These are phyloP conservation scores for Asobara japonica DNA, from an alignment of 1,140 invertebrate genomes.

Conservation along the genomic window DNA sequence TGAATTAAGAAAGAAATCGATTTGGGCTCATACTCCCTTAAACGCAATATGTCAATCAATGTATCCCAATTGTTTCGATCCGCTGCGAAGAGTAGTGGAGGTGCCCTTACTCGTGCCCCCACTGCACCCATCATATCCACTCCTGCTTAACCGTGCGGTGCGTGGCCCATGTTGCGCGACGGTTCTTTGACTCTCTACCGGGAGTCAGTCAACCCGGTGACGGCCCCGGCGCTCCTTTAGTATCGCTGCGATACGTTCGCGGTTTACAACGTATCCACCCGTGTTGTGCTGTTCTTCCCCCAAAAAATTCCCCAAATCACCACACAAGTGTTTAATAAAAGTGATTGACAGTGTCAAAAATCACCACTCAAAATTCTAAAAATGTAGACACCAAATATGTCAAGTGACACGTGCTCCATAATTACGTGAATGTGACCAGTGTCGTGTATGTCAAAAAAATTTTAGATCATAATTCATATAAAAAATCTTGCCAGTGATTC, in stretches of 20 bases:
- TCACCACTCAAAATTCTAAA: neutral
- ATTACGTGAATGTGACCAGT: neutral
- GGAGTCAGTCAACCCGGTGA: slow-evolving; percentile 63
- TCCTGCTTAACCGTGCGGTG: slow-evolving; percentile 41
- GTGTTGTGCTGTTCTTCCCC: neutral
- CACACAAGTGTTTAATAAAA: too few relatives aligned
- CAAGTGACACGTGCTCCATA: neutral
- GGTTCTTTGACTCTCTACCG: slow-evolving; percentile 55
- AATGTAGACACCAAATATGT: neutral
- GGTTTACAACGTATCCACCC: neutral
- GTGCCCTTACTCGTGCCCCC: neutral
- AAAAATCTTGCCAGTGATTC: too few relatives aligned
- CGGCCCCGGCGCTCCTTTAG: slow-evolving; percentile 39
- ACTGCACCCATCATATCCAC: neutral
- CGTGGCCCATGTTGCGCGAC: slow-evolving; percentile 57
- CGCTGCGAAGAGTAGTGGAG: neutral
- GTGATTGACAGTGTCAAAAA: neutral
- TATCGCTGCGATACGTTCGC: slow-evolving; percentile 23
- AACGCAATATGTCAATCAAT: too few relatives aligned
- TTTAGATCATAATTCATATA: neutral
- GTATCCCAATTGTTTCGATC: too few relatives aligned
- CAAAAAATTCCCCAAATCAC: too few relatives aligned
- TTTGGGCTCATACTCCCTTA: too few relatives aligned
- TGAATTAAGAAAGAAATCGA: too few relatives aligned
- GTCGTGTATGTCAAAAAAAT: neutral